Conservation (phyloP, 2,113 vertebrate genomes). For the Thunnus thynnus region DNA sequence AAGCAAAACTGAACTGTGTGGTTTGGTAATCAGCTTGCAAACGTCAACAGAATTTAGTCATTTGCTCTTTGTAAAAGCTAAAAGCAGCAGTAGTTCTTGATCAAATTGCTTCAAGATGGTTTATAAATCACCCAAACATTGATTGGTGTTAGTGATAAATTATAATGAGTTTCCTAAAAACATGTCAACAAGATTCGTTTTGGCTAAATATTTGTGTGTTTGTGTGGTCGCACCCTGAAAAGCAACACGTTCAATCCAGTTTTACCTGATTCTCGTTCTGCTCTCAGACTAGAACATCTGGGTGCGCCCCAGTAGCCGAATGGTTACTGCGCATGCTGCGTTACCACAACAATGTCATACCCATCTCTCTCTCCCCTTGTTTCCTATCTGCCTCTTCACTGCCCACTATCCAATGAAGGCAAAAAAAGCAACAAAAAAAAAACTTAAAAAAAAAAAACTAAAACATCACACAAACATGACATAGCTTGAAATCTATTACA, state of each 20-base stretch:
- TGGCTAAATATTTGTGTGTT: neutral
- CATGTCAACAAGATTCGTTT: neutral
- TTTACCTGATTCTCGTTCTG: constrained; percentile 37
- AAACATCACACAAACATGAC: constrained; percentile 25
- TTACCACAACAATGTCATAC: too few species aligned
- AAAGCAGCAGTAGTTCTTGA: neutral
- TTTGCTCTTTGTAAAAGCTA: constrained; percentile 1
- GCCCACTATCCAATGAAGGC: too few species aligned
- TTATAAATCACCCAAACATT: neutral
- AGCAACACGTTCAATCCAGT: constrained; percentile 32
- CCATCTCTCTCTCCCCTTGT: too few species aligned
- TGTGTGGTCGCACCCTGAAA: neutral
- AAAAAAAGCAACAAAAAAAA: too few species aligned
- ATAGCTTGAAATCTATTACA: constrained; percentile 31
- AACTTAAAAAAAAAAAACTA: too few species aligned
- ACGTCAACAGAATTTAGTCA: neutral
- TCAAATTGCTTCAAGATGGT: constrained; percentile 8
- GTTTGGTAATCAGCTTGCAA: neutral
- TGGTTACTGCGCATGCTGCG: too few species aligned
- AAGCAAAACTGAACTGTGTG: constrained; percentile 48
- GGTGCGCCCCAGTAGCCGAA: too few species aligned
- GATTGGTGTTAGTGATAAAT: constrained; percentile 1
- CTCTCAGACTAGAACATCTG: constrained; percentile 18
- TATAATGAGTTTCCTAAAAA: neutral
- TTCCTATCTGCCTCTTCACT: too few species aligned